Evolutionary conservation across 2,797 vertebrate species (phyloP).

Genomic region (Cyclura pinguis): DNA sequence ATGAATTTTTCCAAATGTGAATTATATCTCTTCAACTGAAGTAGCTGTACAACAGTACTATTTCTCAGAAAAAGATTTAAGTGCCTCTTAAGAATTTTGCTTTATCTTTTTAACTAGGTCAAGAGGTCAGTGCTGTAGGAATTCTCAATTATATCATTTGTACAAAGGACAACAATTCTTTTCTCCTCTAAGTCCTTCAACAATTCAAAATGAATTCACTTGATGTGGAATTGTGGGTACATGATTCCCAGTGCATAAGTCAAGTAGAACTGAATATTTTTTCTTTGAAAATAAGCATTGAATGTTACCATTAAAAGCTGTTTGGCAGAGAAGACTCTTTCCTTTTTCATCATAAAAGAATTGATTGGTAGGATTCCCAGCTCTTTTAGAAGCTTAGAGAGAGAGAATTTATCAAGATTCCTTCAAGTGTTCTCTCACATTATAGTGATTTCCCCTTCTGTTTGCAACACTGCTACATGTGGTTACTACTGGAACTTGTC

Average conservation of each 20-base stretch:
- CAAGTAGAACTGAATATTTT: not conserved
- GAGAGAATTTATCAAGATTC: not conserved
- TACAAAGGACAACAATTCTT: not conserved
- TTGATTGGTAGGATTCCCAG: not conserved
- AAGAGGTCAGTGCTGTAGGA: not conserved
- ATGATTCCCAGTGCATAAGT: not conserved
- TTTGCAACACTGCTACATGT: not conserved
- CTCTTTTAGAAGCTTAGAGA: not conserved
- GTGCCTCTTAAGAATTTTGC: not conserved
- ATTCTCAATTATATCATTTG: not conserved
- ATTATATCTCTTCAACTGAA: conserved; percentile 7
- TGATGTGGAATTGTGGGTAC: not conserved
- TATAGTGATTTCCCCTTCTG: not conserved
- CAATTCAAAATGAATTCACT: not conserved
- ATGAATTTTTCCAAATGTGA: not conserved
- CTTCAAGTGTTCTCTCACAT: not conserved
- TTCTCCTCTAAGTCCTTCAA: not conserved
- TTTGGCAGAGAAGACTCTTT: not conserved
- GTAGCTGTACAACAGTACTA: not conserved
- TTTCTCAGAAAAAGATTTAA: not conserved
- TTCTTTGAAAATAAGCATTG: not conserved
- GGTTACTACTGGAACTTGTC: not conserved
- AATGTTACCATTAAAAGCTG: not conserved
- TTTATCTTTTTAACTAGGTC: not conserved
- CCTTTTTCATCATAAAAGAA: not conserved